Evolutionary conservation across 2,113 vertebrate genomes (phyloP), one percentile per base, ranked within the genome.

Genomic region (Triplophysa siluroides): DNA sequence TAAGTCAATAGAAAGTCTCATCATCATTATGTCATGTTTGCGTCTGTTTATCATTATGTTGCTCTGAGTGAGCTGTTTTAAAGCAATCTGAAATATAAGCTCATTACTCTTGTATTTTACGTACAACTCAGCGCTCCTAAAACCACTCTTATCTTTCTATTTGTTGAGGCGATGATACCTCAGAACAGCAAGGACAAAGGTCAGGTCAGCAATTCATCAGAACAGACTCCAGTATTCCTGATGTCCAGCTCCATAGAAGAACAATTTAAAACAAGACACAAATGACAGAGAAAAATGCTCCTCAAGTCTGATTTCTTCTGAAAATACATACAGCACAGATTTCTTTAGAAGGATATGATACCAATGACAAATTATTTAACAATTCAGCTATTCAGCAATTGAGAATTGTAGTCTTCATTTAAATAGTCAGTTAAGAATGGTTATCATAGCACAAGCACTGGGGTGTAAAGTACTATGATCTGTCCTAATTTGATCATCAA

Each of bases 11-110:
- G 29, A 33, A 33, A 33, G 29, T 33, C 29, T 0, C 29, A 29
- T 29, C 26, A 29, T 29, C 26, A 29, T 2, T 29, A 29, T 29
- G 4, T 33, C 29, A 33, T 33, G 29, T 33, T 33, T 33, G 29
- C 29, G 2, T 33, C 29, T 33, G 29, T 33, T 33, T 33, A 33
- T 33, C 29, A 33, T 33, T 33, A 33, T 6, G 29, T 33, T 4
- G 29, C 29, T 33, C 29, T 33, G 29, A 33, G 41, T 66, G 41
- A 3, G 45, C 52, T 66, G 10, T 65, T 64, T 78, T 68, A 33
- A 24, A n/a, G n/a, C 66, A 70, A 58, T 78, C 54, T 70, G 52
- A 78, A 52, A 78, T 47, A 45, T 69, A 18, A 62, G 56, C 29
- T 41, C 9, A 78, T 45, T 41, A 16, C 13, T 14, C 16, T 52